These are phyloP conservation scores for Catharus minimus DNA, from an alignment of 2,113 vertebrate species.

Conservation along the genomic window DNA sequence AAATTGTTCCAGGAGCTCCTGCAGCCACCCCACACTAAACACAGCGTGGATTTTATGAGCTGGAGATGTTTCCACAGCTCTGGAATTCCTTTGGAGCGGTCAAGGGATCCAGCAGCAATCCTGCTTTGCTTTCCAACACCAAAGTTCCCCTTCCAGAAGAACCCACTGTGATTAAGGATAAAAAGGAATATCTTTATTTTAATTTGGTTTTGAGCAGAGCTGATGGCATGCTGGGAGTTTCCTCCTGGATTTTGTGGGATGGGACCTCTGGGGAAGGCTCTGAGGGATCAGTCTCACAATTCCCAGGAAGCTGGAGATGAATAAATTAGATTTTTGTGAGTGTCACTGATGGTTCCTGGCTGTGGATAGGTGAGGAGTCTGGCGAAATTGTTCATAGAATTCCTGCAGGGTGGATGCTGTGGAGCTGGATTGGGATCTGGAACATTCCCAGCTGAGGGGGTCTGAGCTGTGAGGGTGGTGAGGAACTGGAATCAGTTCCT, in stretches of 20 bases:
- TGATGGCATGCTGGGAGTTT: background rate
- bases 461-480: background rate
- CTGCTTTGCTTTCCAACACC: background rate
- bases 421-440: too few relatives aligned
- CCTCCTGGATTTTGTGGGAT: fast-evolving
- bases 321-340: background rate
- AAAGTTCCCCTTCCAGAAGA: background rate
- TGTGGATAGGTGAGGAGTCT: background rate
- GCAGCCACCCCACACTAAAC: background rate
- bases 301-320: background rate
- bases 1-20: background rate
- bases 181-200: background rate
- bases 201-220: fast-evolving
- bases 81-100: background rate
- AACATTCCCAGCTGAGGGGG: background rate
- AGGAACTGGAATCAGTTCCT: background rate
- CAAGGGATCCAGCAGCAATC: background rate
- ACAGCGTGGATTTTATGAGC: background rate
- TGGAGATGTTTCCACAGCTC: background rate
- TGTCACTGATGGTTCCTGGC: background rate
- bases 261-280: background rate
- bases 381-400: background rate
- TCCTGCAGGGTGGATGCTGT: background rate
- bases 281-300: background rate
- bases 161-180: background rate